Evolutionary conservation across 2,113 vertebrate genomes (phyloP), one percentile per base, ranked within the genome.

Genomic region (Scomber colias): DNA sequence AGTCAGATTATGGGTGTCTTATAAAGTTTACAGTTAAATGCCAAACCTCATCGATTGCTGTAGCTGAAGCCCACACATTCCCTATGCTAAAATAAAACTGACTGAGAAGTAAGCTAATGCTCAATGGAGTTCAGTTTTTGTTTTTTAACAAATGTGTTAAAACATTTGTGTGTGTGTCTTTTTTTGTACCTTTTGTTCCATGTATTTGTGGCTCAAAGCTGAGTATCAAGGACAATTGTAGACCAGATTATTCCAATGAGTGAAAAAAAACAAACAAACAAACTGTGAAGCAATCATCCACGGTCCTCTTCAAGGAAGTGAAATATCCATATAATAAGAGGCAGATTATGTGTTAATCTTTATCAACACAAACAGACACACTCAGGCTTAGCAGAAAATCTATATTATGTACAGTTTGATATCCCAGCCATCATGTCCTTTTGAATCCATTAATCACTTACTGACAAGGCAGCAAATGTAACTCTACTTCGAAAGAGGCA

Each of bases 21-120:
- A 87, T 83, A 85, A 93, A 91, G 82, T 93, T 92, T 87, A 88
- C 85, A 81, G 77, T 89, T 82, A 91, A 94, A 94, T 94, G 90
- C 85, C 92, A 92, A 87, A 81, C 85, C 64, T 71, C 83, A 91
- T 93, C 74, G 93, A 94, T 90, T 82, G 87, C 46, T 79, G 63
- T 50, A 73, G 71, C 19, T 82, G 27, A 82, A 79, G 78, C 11
- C 8, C 46, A 11, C 51, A 76, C 49, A 59, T 91, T 87, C 76
- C 24, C 54, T 77, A 81, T 84, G 85, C 87, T 77, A 63, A 91
- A 77, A 71, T 16, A 63, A 87, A 87, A 82, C 67, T 67, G 60
- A 73, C 54, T 82, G 62, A 66, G 62, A 50, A 74, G 74, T 54
- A 54, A 60, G 77, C 70, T 77, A 69, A 62, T 67, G 53, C 55